Base-by-base conservation (phyloP, 2,113 vertebrate species). In the Helogale parvula region DNA sequence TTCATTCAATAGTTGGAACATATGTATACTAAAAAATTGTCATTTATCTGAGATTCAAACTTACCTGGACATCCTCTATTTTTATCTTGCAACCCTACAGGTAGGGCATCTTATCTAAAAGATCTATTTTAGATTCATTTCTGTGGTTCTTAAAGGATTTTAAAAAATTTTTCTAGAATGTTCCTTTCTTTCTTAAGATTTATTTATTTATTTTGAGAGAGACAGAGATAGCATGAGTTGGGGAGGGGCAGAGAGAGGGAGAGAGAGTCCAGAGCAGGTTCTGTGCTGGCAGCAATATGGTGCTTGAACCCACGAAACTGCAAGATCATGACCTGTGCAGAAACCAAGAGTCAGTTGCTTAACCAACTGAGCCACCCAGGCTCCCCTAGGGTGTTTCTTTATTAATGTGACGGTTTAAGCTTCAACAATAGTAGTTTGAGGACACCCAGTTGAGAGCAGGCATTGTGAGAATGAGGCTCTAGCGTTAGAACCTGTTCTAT, bases 61-160 rank as follows among this genome's bases (percentile, higher is more conserved):
- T 91, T 76, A 76, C n/a, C n/a, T 81, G 31, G 45, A 2, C 23
- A 47, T n/a, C 35, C 31, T 54, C 5, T 66, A 57, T 79, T 86
- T 88, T 96, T 83, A 47, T 45, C 85, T 92, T 60, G 8, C 1
- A 15, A 38, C 10, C n/a, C 29, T 25, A 25, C 15, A 33, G 7
- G 69, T 41, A 45, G 11, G 19, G 13, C 3, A 41, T 13, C 4
- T 77, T 89, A 81, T 41, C 23, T 93, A 31, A 88, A 92, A 88
- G 8, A n/a, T 52, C 25, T 88, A 15, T 33, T 85, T 96, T 85
- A 80, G 31, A 68, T 88, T 79, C 3, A 95, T 93, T 97, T n/a
- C 29, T 79, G 3, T 83, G 52, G 47, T 74, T 95, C 38, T 96
- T 66, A 89, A 68, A 88, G 25, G 57, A 8, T 0, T 52, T 68